phyloP scores from a whole-genome alignment of 1,140 invertebrate genomes.

The Sitophilus oryzae region DNA sequence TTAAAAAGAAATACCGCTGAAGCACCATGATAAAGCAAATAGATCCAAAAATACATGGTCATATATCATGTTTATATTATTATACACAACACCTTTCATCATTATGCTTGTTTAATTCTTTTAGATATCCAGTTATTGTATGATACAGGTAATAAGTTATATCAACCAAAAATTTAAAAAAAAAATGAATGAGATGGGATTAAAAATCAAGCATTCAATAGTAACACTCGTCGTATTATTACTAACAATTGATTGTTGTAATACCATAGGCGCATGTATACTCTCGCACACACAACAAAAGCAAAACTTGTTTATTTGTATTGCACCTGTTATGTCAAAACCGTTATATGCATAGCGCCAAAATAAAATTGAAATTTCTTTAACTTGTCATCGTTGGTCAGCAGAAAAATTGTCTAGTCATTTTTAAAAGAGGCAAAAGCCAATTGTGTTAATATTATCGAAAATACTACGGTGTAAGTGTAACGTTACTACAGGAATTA shows the following conservation, averaged over 20 bases:
- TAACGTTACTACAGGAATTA: conserved; percentile 1
- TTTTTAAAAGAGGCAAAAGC: conserved; percentile 24
- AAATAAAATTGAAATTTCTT: conserved; percentile 30
- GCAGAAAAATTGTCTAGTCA: conserved; percentile 29
- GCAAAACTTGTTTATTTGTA: conserved; percentile 9
- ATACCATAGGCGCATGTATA: no score
- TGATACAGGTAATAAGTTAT: conserved; percentile 14
- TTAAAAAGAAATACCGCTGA: conserved; percentile 23
- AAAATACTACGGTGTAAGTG: conserved; percentile 1
- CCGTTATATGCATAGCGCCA: conserved; percentile 27
- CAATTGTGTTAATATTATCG: conserved; percentile 22
- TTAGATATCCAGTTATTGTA: conserved; percentile 23
- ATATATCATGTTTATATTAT: conserved; percentile 15
- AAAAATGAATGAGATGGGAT: no score
- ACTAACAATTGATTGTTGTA: no score
- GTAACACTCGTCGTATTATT: no score
- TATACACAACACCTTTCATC: conserved; percentile 20
- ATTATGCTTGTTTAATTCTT: conserved; percentile 26
- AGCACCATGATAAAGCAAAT: conserved; percentile 31
- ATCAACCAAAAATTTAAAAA: not conserved
- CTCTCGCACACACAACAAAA: conserved; percentile 8
- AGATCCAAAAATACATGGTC: conserved; percentile 27
- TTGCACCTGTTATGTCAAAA: conserved; percentile 18
- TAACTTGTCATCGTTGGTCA: conserved; percentile 29
- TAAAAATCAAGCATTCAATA: no score